A percentile compares a stretch with the other conserved stretches of the same genome.
Conservation (phyloP, 2,888 invertebrate species). For the Scaptomyza cyrtandrae region DNA sequence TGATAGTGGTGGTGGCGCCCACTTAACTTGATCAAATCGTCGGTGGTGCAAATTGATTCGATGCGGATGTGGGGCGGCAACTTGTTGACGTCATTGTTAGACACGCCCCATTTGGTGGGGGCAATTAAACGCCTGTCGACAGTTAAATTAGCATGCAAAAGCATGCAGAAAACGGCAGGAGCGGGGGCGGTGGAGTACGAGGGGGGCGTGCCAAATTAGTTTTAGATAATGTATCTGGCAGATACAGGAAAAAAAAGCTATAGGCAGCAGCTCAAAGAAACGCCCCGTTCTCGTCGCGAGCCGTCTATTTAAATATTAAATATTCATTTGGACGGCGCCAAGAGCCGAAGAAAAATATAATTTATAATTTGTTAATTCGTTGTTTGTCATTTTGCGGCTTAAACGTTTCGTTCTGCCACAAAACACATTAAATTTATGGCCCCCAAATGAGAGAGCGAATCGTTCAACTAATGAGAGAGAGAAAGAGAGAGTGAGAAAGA, state of each 20-base stretch:
- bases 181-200: constrained; percentile 14
- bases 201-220: constrained; percentile 62
- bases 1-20: constrained; percentile 34
- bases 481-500: constrained; percentile 16
- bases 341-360: constrained; percentile 67
- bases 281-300: constrained; percentile 29
- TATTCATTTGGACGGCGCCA: constrained; percentile 60
- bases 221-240: constrained; percentile 60
- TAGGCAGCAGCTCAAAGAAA: constrained; percentile 20
- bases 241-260: constrained; percentile 13
- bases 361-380: constrained; percentile 81
- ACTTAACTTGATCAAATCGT: constrained; percentile 53
- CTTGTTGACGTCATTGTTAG: constrained; percentile 73
- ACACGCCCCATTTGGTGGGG: constrained; percentile 74
- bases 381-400: constrained; percentile 81
- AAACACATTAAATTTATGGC: constrained; percentile 75
- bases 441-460: constrained; percentile 41
- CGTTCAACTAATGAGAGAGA: constrained; percentile 4
- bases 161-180: constrained; percentile 31
- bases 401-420: constrained; percentile 80
- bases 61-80: constrained; percentile 66
- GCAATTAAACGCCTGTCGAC: constrained; percentile 67
- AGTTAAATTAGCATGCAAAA: constrained; percentile 66
- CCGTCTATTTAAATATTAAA: constrained; percentile 51
- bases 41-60: constrained; percentile 66